Base-by-base conservation (phyloP, 2,888 invertebrate species). In the Cyclophora punctaria region DNA sequence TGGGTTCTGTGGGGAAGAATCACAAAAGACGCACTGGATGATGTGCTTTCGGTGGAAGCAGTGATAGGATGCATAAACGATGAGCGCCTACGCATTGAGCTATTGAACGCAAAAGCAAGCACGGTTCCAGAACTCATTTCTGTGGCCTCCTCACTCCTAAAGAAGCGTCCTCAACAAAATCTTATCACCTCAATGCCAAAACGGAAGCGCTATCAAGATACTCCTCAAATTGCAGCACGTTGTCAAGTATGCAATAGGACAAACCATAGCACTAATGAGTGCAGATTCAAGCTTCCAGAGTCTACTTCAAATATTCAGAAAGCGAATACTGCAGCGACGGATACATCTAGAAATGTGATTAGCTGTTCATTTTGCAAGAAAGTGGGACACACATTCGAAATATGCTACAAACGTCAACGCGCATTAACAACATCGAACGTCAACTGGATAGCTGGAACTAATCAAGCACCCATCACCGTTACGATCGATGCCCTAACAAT, bases 1-100 rank as follows among this genome's bases (percentile, higher is more conserved):
- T 68, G 70, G 68, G 48, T 67, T 1, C 44, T 67, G 6, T 69
- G 67, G 68, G 55, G 50, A 43, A 52, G 66, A 41, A 45, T 69
- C 0, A 66, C 65, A 3, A 66, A 57, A 35, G 62, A 64, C 46
- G 64, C 64, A 45, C 48, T 67, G 3, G 40, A 44, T 1, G 52
- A 62, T 44, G 54, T 52, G 34, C 53, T 62, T 7, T 60, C 62
- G 2, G 65, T 68, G 2, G 66, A 66, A 44, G 64, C 66, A 2
- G 65, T 69, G 3, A 67, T 69, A 34, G 67, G 67, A 7, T 55
- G 58, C 34, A 42, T 67, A 7, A 47, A 48, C 4, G 67, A 71
- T 45, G 66, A 60, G 42, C 59, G 62, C 0, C 45, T 70, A 2
- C 47, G 66, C 3, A 64, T 66, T 3, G 64, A 66, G 49, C 46